Evolutionary conservation across 2,113 vertebrate species (phyloP).

Genomic region (Cephalopterus ornatus): DNA sequence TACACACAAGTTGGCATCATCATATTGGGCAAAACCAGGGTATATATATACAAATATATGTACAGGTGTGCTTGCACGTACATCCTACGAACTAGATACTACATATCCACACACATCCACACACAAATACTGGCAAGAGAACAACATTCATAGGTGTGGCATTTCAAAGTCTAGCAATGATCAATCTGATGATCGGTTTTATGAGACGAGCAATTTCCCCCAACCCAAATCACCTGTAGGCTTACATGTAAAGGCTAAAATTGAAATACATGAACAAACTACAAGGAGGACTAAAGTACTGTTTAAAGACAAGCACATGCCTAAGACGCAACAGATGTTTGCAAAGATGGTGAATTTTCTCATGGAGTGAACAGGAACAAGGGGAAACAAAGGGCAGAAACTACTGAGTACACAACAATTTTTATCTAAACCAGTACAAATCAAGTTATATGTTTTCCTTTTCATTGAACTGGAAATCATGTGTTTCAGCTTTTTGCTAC

Average conservation of each 20-base stretch:
- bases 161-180: neutral
- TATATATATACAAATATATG: conserved; percentile 9
- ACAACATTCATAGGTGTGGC: neutral
- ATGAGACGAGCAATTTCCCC: neutral
- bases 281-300: neutral
- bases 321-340: neutral
- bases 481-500: neutral
- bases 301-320: neutral
- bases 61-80: neutral
- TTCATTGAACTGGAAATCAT: neutral
- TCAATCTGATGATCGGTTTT: neutral
- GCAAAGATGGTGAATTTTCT: neutral
- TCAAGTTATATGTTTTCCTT: neutral
- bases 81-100: neutral
- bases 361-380: neutral
- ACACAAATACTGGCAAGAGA: neutral
- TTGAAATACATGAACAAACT: neutral
- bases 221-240: neutral
- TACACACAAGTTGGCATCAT: neutral
- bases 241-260: neutral
- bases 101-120: neutral
- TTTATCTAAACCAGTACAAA: neutral
- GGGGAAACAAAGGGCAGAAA: neutral
- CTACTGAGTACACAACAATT: neutral
- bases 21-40: neutral